Evolutionary conservation across 1,140 invertebrate species (phyloP).

Genomic region (Tenebrio molitor): DNA sequence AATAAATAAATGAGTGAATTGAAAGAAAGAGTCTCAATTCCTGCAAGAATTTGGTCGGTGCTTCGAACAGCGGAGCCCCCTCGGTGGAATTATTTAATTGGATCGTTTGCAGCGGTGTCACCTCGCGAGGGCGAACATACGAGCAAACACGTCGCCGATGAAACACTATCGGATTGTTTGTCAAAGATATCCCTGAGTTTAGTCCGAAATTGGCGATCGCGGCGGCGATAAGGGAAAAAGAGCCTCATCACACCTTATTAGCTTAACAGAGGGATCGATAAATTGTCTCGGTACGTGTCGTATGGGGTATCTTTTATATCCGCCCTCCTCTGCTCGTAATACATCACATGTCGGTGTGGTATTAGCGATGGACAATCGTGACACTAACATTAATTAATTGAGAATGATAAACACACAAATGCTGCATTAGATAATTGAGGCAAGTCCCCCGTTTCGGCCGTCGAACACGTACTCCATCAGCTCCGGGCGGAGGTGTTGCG

Average conservation of each 20-base stretch:
- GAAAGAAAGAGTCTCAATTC: too few species aligned
- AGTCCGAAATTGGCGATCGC: background rate
- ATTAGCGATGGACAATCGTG: slow-evolving; percentile 27
- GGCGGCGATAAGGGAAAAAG: background rate
- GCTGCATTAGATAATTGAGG: slow-evolving; percentile 17
- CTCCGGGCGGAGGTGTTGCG: too few species aligned
- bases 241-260: slow-evolving; percentile 37
- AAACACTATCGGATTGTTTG: background rate
- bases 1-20: too few species aligned
- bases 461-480: too few species aligned
- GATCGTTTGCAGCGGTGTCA: too few species aligned
- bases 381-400: slow-evolving; percentile 17
- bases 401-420: background rate
- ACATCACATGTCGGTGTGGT: slow-evolving; percentile 7
- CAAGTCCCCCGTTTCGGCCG: background rate
- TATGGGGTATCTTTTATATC: background rate
- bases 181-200: slow-evolving; percentile 2
- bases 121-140: too few species aligned
- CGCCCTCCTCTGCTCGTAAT: slow-evolving; percentile 6
- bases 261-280: slow-evolving; percentile 21
- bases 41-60: too few species aligned
- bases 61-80: too few species aligned
- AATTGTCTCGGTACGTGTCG: background rate
- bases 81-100: too few species aligned
- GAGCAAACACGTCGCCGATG: background rate